Evolutionary conservation across 2,888 invertebrate genomes (phyloP).

Genomic region (Oegoconia quadripuncta): DNA sequence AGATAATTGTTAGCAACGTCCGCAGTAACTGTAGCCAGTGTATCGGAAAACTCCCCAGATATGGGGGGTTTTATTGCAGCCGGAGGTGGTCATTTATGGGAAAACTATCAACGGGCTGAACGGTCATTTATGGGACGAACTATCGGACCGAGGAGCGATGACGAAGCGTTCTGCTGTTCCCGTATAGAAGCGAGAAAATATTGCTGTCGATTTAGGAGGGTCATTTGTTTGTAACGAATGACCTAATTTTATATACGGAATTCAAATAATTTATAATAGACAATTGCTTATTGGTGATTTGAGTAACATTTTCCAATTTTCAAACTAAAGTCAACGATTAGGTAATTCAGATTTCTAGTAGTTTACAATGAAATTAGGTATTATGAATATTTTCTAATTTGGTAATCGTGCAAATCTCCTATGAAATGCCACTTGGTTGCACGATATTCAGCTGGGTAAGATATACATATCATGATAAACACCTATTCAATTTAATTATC

Average conservation of each 20-base stretch:
- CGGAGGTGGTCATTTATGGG: slow-evolving; percentile 73
- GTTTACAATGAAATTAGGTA: too few species aligned
- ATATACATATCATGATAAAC: too few species aligned
- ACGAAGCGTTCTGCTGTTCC: slow-evolving; percentile 49
- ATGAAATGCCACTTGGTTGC: too few species aligned
- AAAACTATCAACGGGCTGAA: slow-evolving; percentile 64
- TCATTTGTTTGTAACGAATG: slow-evolving; percentile 1
- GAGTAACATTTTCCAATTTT: too few species aligned
- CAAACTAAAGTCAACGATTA: too few species aligned
- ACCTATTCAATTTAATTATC: too few species aligned
- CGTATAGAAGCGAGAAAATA: slow-evolving; percentile 10
- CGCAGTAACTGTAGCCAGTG: slow-evolving; percentile 59
- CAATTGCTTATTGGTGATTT: too few species aligned
- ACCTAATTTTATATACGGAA: background rate
- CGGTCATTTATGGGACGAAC: slow-evolving; percentile 21
- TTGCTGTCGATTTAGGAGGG: slow-evolving; percentile 1
- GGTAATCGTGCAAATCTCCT: too few species aligned
- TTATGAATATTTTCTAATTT: too few species aligned
- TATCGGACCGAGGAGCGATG: slow-evolving; percentile 52
- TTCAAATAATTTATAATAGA: too few species aligned
- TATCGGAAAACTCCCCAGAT: slow-evolving; percentile 72
- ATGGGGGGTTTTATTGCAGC: slow-evolving; percentile 65
- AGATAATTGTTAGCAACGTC: slow-evolving; percentile 77
- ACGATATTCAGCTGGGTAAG: too few species aligned
- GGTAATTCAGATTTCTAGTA: too few species aligned